Base-by-base conservation (phyloP, 2,113 vertebrate genomes). In the Mystacornis crossleyi region DNA sequence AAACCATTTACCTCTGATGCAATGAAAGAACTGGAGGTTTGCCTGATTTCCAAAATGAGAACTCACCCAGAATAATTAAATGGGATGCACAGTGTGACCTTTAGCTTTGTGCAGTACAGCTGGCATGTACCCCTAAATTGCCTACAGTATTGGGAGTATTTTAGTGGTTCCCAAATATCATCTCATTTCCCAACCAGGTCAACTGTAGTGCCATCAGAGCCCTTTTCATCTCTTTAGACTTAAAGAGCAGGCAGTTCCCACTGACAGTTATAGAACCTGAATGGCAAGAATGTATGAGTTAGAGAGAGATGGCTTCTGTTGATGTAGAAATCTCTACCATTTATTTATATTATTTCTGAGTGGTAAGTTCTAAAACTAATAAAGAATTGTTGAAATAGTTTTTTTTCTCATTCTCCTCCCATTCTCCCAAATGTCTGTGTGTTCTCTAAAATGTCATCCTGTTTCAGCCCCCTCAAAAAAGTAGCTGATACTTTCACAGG, bases 1-100 rank as follows among this genome's bases (percentile, higher is more conserved):
- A 74, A 20, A 34, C 3, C 3, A 5, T 58, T 42, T 65, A 62
- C 15, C 14, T 55, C 34, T 0, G 0, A 33, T 36, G 9, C 53
- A 53, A 15, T 24, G 23, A 31, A 55, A 71, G 36, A 53, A 77
- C 14, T 17, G 24, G 26, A 23, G n/a, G 17, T 36, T 43, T 78
- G 6, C 38, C 28, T 38, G 11, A 28, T 42, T 66, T 62, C 42
- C 54, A 51, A 53, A 67, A 57, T 28, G 19, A 64, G 14, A 53
- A 15, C 47, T 31, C 25, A 36, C 21, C 43, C 7, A 24, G 34
- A 55, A 23, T 14, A 2, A 2, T 45, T 53, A 61, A 21, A 51
- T 18, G 19, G 21, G 2, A 14, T 19, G 18, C 29, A 18, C 15
- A 14, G 15, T 28, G 8, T 51, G 54, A 38, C 47, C 12, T 66